Conservation (phyloP, 2,888 invertebrate genomes). For the Drosophila fungiperda region DNA sequence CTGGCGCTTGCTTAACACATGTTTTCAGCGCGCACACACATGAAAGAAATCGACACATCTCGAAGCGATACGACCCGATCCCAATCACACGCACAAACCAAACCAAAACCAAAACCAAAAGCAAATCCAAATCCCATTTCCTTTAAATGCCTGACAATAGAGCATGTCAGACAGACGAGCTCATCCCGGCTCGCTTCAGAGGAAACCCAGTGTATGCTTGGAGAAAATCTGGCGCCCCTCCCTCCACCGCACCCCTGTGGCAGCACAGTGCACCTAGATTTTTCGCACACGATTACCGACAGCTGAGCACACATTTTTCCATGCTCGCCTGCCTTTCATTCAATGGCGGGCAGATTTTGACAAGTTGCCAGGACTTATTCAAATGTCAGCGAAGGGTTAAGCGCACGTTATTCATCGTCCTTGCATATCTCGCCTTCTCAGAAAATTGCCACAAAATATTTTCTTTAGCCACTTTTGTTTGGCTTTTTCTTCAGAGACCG, state of each 20-base stretch:
- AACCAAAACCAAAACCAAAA: background rate
- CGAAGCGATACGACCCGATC: background rate
- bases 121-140: conserved; percentile 59
- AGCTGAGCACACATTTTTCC: conserved; percentile 73
- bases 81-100: conserved; percentile 2
- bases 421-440: conserved; percentile 38
- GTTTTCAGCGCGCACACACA: conserved; percentile 28
- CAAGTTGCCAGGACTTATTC: conserved; percentile 79
- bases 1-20: conserved; percentile 68
- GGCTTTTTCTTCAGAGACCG: conserved; percentile 33
- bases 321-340: conserved; percentile 54
- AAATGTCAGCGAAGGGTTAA: conserved; percentile 78
- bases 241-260: background rate
- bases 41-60: background rate
- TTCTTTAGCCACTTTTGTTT: conserved; percentile 65
- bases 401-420: conserved; percentile 29
- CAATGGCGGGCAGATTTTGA: conserved; percentile 70
- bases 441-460: conserved; percentile 70
- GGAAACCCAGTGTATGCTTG: conserved; percentile 16
- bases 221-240: conserved; percentile 1
- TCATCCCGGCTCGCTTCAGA: conserved; percentile 32
- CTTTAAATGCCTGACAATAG: conserved; percentile 66
- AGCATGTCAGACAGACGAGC: conserved; percentile 53
- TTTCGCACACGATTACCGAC: conserved; percentile 77
- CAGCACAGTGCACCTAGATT: conserved; percentile 46